Percentiles rank a stretch among this genome's conserved stretches.
Conservation (phyloP, 2,113 vertebrate species). For the Sylvietta virens region DNA sequence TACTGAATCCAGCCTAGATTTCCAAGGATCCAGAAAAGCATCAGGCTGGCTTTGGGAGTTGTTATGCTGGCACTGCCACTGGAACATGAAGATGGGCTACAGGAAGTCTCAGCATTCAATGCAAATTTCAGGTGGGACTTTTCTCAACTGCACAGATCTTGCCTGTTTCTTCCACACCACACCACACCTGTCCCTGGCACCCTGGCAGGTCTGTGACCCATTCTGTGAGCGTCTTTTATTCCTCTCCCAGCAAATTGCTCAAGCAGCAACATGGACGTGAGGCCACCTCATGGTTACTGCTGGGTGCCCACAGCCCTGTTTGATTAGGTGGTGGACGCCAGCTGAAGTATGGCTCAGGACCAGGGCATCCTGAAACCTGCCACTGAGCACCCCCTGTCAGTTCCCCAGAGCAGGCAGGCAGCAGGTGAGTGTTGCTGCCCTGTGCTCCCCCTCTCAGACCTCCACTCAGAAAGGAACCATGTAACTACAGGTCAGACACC, state of each 20-base stretch:
- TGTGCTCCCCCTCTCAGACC: neutral
- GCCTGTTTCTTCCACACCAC: neutral
- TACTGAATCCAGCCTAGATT: neutral
- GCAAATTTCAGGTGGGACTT: fast-evolving
- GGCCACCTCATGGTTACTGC: neutral
- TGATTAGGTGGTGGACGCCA: neutral
- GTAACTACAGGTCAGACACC: neutral
- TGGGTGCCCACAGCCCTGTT: neutral
- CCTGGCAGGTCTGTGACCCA: neutral
- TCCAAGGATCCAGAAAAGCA: neutral
- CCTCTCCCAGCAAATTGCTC: neutral
- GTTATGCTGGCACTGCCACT: neutral
- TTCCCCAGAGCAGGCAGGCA: neutral
- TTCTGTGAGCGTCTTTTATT: fast-evolving
- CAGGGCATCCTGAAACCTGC: neutral
- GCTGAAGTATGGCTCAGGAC: neutral
- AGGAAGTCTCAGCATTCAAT: neutral
- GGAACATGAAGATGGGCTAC: neutral
- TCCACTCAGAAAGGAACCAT: neutral
- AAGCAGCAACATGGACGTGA: neutral
- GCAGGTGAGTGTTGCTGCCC: fast-evolving
- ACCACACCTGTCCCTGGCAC: neutral
- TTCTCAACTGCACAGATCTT: neutral
- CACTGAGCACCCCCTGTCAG: neutral
- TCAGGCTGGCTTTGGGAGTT: neutral